Conservation (phyloP, 2,797 vertebrate genomes). For the Bovichtus variegatus region DNA sequence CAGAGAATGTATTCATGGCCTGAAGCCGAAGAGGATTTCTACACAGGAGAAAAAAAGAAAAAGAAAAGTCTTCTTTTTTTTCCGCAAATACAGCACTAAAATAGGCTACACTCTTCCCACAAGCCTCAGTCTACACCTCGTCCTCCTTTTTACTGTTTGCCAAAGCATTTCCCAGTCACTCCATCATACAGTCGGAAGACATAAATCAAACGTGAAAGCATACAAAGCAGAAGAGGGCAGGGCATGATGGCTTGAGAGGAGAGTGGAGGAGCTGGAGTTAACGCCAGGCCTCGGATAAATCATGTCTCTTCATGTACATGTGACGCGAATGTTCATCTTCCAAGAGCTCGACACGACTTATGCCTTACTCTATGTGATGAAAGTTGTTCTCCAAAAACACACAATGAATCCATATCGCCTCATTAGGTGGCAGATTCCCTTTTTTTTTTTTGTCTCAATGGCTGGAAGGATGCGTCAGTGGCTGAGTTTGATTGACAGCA, state of each 20-base stretch:
- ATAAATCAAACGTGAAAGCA: conserved; percentile 59
- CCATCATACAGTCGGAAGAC: conserved; percentile 37
- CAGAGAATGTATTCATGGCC: conserved; percentile 18
- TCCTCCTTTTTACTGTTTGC: conserved; percentile 32
- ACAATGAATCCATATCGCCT: background rate
- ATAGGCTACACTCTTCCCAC: conserved; percentile 24
- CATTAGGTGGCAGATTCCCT: background rate
- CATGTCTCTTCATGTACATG: background rate
- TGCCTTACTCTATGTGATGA: background rate
- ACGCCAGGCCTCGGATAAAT: background rate
- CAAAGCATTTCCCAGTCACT: conserved; percentile 50
- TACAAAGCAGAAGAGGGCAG: conserved; percentile 2
- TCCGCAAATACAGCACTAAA: conserved; percentile 47
- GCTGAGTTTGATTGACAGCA: conserved; percentile 1
- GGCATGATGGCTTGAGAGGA: conserved; percentile 4
- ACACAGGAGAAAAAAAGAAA: background rate
- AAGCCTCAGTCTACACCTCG: conserved; percentile 3
- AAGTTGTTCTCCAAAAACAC: background rate
- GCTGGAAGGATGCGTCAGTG: background rate
- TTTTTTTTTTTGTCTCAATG: background rate
- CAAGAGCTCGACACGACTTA: background rate
- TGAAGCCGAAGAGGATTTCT: conserved; percentile 31
- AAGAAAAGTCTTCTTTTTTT: conserved; percentile 20
- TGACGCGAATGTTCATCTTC: background rate
- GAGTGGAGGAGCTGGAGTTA: conserved; percentile 7